Conservation (phyloP, 2,113 vertebrate genomes). For the Physeter macrocephalus region DNA sequence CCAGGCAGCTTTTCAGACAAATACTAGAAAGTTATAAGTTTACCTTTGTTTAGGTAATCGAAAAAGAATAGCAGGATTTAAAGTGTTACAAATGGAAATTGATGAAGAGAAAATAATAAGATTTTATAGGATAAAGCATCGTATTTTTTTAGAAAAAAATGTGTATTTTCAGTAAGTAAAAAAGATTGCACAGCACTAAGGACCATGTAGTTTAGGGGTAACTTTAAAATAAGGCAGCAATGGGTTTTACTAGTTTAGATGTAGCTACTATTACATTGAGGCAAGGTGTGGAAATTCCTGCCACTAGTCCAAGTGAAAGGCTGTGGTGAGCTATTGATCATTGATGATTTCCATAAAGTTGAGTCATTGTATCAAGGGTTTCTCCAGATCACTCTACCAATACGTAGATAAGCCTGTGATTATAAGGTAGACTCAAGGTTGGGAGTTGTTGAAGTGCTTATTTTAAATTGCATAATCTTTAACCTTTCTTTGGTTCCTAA, state of each 20-base stretch:
- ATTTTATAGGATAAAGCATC: neutral
- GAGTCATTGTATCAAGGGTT: neutral
- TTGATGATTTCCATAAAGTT: neutral
- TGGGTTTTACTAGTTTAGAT: neutral
- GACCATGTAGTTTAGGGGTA: neutral
- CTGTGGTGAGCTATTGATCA: neutral
- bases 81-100: neutral
- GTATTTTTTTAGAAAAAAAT: neutral
- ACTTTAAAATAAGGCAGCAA: neutral
- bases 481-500: neutral
- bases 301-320: neutral
- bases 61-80: neutral
- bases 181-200: neutral
- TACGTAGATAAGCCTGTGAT: neutral
- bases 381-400: neutral
- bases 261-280: neutral
- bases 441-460: neutral
- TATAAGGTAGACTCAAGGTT: neutral
- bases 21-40: neutral
- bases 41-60: neutral
- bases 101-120: neutral
- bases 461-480: neutral
- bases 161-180: neutral
- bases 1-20: neutral
- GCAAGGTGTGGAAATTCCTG: neutral